These are phyloP conservation scores for Julus scandinavius DNA, from an alignment of 2,888 invertebrate species.

Conservation along the genomic window DNA sequence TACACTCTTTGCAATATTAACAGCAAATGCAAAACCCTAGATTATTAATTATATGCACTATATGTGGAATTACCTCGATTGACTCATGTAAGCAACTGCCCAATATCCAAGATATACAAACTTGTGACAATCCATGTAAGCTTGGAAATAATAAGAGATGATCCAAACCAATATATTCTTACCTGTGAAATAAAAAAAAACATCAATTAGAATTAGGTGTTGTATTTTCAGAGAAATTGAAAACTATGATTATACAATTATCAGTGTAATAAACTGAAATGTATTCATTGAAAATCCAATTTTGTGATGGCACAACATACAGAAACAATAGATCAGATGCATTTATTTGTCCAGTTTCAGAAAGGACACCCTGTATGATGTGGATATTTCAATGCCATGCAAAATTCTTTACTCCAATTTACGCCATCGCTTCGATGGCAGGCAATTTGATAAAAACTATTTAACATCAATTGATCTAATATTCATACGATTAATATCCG, in stretches of 20 bases:
- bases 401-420: neutral
- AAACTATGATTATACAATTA: neutral
- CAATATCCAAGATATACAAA: no score
- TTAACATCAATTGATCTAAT: slow-evolving; percentile 35
- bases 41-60: no score
- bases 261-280: neutral
- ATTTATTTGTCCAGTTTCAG: neutral
- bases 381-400: neutral
- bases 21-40: no score
- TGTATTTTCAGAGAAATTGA: neutral
- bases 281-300: no score
- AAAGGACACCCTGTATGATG: neutral
- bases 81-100: no score
- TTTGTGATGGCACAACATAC: no score
- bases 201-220: neutral
- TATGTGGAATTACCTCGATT: no score
- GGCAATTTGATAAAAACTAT: slow-evolving; percentile 24
- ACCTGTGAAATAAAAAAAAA: neutral
- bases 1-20: no score
- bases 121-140: neutral
- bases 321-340: no score
- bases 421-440: neutral
- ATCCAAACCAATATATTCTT: neutral
- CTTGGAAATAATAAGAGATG: neutral
- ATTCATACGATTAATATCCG: slow-evolving; percentile 38